These are phyloP conservation scores for Loxodonta africana DNA, from an alignment of 2,113 vertebrate species.

Conservation along the genomic window DNA sequence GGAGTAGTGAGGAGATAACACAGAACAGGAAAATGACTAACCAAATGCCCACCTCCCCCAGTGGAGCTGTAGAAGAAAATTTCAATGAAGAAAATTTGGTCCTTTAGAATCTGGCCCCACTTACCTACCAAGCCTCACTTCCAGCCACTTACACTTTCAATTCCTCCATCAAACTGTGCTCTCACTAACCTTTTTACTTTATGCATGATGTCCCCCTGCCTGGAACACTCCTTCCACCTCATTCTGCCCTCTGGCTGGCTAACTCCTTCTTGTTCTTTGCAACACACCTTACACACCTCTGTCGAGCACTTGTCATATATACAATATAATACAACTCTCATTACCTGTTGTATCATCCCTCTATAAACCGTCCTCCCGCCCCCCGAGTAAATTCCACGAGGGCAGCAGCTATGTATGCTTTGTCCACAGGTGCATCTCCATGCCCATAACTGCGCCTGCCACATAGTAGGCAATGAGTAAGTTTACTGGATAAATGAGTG, in stretches of 20 bases:
- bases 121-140: background rate
- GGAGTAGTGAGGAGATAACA: background rate
- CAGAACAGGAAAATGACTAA: background rate
- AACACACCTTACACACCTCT: background rate
- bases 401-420: background rate
- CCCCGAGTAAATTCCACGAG: background rate
- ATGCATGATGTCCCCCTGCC: background rate
- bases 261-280: background rate
- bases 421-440: background rate
- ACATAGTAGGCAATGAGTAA: background rate
- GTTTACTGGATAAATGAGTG: background rate
- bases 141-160: background rate
- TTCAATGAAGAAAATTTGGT: background rate
- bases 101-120: background rate
- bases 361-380: accelerated
- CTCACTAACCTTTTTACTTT: background rate
- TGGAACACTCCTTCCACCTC: background rate
- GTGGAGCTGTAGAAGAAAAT: background rate
- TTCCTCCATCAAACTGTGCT: background rate
- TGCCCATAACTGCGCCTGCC: background rate
- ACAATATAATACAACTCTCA: background rate
- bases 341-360: background rate
- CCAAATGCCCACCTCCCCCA: background rate
- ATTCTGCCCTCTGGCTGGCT: background rate
- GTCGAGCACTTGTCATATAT: background rate